Percentiles rank a stretch among this genome's conserved stretches.
Evolutionary conservation across 2,888 invertebrate genomes (phyloP).

Genomic region (Atherix ibis): DNA sequence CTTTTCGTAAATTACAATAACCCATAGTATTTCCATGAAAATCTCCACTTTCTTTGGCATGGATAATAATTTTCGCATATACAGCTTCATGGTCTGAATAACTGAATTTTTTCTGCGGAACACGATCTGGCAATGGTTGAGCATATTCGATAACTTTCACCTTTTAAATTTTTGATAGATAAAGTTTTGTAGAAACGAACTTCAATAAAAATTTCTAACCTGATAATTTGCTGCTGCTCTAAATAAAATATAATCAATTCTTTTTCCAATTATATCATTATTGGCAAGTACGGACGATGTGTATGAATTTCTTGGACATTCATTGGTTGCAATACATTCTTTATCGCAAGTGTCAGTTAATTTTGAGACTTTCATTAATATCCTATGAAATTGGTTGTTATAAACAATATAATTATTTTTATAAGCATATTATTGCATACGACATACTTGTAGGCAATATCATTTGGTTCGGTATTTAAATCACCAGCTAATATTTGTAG

Average conservation of each 20-base stretch:
- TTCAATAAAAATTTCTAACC: constrained; percentile 5
- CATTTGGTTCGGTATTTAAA: constrained; percentile 79
- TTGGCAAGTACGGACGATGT: constrained; percentile 34
- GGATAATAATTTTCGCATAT: constrained; percentile 35
- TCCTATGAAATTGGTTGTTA: constrained; percentile 33
- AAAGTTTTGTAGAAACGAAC: not conserved
- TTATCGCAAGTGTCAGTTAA: constrained; percentile 35
- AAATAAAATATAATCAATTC: constrained; percentile 86
- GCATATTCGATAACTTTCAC: constrained; percentile 39
- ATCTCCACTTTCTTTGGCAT: not conserved
- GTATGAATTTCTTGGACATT: constrained; percentile 69
- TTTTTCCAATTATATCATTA: constrained; percentile 53
- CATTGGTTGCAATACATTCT: constrained; percentile 52
- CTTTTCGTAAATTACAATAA: not conserved
- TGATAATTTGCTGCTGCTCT: constrained; percentile 22
- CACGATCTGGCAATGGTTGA: constrained; percentile 55
- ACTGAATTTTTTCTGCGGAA: constrained; percentile 55
- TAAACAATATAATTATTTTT: no score
- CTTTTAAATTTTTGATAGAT: constrained; percentile 13
- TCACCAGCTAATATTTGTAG: constrained; percentile 84
- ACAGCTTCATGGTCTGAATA: constrained; percentile 89
- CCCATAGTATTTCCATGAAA: not conserved
- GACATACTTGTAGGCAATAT: constrained; percentile 53
- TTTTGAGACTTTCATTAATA: constrained; percentile 41
- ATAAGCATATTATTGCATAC: constrained; percentile 7